phyloP scores from a whole-genome alignment of 2,797 vertebrate genomes.

The Mus minutoides region DNA sequence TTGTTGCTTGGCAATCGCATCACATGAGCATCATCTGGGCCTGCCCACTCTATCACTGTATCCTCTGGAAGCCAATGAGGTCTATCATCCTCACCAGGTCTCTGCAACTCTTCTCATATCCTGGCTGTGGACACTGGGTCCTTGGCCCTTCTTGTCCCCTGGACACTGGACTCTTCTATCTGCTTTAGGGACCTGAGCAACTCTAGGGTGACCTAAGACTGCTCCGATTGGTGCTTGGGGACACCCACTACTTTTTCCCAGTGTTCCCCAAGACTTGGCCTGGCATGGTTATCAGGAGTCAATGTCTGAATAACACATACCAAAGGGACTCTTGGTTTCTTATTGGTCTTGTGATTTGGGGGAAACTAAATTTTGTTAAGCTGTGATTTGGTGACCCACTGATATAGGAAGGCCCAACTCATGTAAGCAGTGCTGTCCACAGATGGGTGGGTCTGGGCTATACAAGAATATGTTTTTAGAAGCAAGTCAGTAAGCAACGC shows the following conservation, averaged over 20 bases:
- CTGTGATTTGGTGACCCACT: background rate
- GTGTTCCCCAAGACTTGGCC: background rate
- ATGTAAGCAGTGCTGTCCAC: background rate
- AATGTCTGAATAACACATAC: background rate
- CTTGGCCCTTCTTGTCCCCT: background rate
- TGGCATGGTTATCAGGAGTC: background rate
- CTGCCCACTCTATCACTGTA: background rate
- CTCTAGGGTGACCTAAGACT: background rate
- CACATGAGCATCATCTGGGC: accelerated
- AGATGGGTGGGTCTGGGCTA: background rate
- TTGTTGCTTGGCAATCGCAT: background rate
- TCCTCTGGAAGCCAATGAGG: too few relatives aligned
- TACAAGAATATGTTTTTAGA: too few relatives aligned
- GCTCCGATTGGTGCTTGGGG: background rate
- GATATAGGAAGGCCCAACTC: background rate
- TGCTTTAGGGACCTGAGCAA: background rate
- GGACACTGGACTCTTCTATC: background rate
- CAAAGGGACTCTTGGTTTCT: background rate
- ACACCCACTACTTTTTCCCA: background rate
- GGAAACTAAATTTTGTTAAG: background rate
- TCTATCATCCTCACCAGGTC: background rate
- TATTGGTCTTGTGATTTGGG: background rate
- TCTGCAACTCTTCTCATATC: background rate
- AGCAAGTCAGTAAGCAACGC: too few relatives aligned
- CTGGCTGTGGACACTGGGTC: background rate